Evolutionary conservation across 1,140 invertebrate species (phyloP).

Genomic region (Brachionus koreanus): DNA sequence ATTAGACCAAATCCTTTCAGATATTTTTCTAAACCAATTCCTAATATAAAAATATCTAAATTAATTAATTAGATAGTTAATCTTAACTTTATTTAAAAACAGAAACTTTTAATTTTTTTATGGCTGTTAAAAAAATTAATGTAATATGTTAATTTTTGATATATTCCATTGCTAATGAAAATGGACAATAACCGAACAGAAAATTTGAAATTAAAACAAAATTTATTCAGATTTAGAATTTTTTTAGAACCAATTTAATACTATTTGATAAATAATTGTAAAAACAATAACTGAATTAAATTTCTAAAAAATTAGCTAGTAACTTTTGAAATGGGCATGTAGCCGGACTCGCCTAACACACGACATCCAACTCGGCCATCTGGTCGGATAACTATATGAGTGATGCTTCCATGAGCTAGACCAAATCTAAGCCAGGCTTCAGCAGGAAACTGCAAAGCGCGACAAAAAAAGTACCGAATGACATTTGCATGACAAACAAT

Average conservation of each 20-base stretch:
- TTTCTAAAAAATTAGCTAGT: background rate
- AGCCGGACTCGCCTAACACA: conserved; percentile 78
- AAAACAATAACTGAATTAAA: background rate
- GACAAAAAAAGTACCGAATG: conserved; percentile 92
- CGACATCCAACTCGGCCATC: conserved; percentile 77
- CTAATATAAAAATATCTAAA: too few relatives aligned
- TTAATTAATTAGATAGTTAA: too few relatives aligned
- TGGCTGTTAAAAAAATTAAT: too few relatives aligned
- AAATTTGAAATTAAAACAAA: background rate
- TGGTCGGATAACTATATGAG: conserved; percentile 78
- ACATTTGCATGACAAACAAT: conserved; percentile 97
- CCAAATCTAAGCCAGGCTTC: conserved; percentile 91
- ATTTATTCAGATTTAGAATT: background rate
- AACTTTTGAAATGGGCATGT: conserved; percentile 65
- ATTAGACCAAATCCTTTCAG: too few relatives aligned
- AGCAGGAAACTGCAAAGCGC: conserved; percentile 90
- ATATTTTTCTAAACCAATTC: too few relatives aligned
- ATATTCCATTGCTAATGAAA: too few relatives aligned
- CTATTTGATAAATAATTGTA: background rate
- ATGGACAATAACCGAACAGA: background rate
- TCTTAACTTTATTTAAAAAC: too few relatives aligned
- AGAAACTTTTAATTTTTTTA: too few relatives aligned
- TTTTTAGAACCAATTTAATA: background rate
- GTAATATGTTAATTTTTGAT: too few relatives aligned
- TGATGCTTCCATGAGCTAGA: conserved; percentile 86